phyloP scores from a whole-genome alignment of 1,140 invertebrate species.

The Trinorchestia longiramus region DNA sequence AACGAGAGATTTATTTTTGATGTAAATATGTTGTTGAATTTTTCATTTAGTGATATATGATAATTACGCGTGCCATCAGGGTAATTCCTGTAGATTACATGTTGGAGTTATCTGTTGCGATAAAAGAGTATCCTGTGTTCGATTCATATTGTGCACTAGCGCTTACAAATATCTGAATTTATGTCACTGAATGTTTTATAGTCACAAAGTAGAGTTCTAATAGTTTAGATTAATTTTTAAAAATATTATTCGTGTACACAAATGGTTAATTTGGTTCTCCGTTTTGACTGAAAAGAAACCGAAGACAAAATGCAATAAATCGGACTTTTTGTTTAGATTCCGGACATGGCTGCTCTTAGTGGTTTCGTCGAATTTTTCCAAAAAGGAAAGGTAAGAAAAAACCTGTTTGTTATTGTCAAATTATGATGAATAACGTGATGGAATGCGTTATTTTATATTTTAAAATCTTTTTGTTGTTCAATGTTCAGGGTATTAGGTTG shows the following conservation, averaged over 20 bases:
- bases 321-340: conserved; percentile 44
- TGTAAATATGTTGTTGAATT: neutral
- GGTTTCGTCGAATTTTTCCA: conserved; percentile 81
- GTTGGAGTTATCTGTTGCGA: neutral
- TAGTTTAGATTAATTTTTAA: neutral
- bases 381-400: conserved; percentile 79
- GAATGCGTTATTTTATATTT: no score
- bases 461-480: neutral
- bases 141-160: neutral
- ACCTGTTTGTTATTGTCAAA: neutral
- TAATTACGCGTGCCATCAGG: neutral
- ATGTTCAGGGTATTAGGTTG: neutral
- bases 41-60: neutral
- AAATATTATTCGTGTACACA: neutral
- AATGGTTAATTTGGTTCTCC: neutral
- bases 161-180: neutral
- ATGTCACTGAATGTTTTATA: neutral
- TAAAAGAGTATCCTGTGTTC: conserved; percentile 23
- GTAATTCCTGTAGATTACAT: conserved; percentile 38
- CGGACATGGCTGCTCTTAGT: conserved; percentile 64
- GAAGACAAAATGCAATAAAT: neutral
- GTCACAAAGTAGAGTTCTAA: neutral
- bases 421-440: neutral
- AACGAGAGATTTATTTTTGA: no score
- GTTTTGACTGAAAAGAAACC: neutral